Conservation (phyloP, 2,797 vertebrate genomes). For the Sorex maritimensis region DNA sequence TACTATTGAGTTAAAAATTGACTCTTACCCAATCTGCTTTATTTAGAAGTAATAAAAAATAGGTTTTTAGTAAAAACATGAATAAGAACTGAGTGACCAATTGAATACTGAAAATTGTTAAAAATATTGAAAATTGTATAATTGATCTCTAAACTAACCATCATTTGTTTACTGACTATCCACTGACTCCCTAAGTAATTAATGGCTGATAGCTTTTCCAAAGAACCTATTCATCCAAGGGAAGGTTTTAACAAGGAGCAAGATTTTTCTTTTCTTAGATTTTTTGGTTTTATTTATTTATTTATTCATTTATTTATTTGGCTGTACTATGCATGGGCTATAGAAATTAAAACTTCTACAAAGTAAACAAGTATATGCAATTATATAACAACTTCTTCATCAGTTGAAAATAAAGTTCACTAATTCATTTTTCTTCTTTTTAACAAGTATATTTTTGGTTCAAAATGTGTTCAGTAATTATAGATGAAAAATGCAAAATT, state of each 20-base stretch:
- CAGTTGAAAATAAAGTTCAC: neutral
- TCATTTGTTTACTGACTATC: neutral
- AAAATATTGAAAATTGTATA: neutral
- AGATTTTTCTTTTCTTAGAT: neutral
- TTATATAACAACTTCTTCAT: neutral
- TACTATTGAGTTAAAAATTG: neutral
- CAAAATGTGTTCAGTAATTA: neutral
- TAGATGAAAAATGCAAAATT: neutral
- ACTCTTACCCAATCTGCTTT: neutral
- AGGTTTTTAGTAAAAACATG: neutral
- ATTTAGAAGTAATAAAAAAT: neutral
- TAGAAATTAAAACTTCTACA: neutral
- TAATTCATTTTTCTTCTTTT: neutral
- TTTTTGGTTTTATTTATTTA: neutral
- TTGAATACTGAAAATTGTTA: neutral
- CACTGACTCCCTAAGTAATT: neutral
- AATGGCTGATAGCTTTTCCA: neutral
- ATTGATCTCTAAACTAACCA: neutral
- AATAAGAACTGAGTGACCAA: neutral
- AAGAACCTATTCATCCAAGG: neutral
- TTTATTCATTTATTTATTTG: neutral
- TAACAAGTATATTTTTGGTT: neutral
- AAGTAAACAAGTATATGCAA: neutral
- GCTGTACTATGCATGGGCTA: neutral
- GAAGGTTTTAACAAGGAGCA: slow-evolving; percentile 21